Base-by-base conservation (phyloP, 2,888 invertebrate genomes). In the Eumerus sabulonum region DNA sequence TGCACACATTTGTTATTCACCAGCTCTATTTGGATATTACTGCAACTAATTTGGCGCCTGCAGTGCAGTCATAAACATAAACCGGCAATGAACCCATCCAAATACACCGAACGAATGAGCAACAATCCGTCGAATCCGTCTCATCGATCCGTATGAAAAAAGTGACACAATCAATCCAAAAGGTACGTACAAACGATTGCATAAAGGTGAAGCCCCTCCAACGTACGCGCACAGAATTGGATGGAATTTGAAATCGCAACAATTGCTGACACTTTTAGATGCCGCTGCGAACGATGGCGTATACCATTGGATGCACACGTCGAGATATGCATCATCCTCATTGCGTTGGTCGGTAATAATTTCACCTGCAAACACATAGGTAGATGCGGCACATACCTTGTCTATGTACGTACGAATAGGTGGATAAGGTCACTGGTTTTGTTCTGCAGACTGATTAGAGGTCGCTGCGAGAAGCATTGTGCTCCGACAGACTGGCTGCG, bases 41-140 rank as follows among this genome's bases (percentile, higher is more conserved):
- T 79, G 74, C 74, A 74, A 57, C 50, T 36, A 5, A 11, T 18
- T 67, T 60, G 74, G 64, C 74, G 56, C 73, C 60, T 73, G 79
- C 64, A 70, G n/a, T 27, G 64, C 60, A 18, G 38, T 45, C 64
- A 56, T 59, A 74, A 70, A 63, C 45, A 54, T 7, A 19, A 59
- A 45, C 48, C 73, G 63, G n/a, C 77, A 67, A 62, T 77, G 77
- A 77, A 77, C 77, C 62, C 63, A n/a, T 51, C 63, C 59, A 53
- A 62, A 76, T 57, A 7, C 27, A 27, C 27, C 7, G 7, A 27
- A 4, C 27, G 2, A 27, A 59, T 9, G 40, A 3, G 36, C 11
- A 36, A 36, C 36, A 36, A 36, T 36, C 36, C 36, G 36, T 9
- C 40, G 40, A 40, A n/a, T 40, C n/a, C 40, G 11, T 40, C 40